Evolutionary conservation across 92 coral and sea anemone genomes (phyloP).

Genomic region (Phenganax subtilis): DNA sequence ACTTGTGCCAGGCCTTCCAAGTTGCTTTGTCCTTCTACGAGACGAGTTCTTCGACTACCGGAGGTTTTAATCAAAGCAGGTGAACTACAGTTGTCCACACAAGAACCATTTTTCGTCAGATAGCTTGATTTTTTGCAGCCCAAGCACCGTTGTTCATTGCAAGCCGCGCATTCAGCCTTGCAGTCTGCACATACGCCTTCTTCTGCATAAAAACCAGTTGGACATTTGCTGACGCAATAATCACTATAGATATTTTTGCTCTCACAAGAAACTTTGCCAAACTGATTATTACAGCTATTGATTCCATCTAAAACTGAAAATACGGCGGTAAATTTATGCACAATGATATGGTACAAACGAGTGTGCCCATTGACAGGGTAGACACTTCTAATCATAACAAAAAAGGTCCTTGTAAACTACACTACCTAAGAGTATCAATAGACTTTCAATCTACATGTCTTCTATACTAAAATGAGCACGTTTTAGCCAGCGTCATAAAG

Average conservation of each 20-base stretch:
- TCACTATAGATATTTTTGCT: neutral
- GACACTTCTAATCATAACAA: too few relatives aligned
- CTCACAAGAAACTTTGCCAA: neutral
- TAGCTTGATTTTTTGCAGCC: neutral
- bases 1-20: conserved; percentile 73
- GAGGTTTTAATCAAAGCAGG: neutral
- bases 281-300: too few relatives aligned
- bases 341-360: too few relatives aligned
- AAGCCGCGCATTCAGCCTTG: neutral
- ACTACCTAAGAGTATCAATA: too few relatives aligned
- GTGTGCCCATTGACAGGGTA: too few relatives aligned
- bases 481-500: too few relatives aligned
- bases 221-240: conserved; percentile 20
- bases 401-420: too few relatives aligned
- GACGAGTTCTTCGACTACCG: conserved; percentile 25
- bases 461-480: too few relatives aligned
- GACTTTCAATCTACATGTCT: too few relatives aligned
- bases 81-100: neutral
- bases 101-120: neutral
- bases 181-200: neutral
- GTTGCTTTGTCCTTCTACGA: conserved; percentile 19
- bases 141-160: neutral
- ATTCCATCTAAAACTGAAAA: too few relatives aligned
- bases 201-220: neutral
- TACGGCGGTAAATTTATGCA: too few relatives aligned